Evolutionary conservation across 2,797 vertebrate species (phyloP), one percentile per base, ranked within the genome.

Genomic region (Adrianichthys oophorus): DNA sequence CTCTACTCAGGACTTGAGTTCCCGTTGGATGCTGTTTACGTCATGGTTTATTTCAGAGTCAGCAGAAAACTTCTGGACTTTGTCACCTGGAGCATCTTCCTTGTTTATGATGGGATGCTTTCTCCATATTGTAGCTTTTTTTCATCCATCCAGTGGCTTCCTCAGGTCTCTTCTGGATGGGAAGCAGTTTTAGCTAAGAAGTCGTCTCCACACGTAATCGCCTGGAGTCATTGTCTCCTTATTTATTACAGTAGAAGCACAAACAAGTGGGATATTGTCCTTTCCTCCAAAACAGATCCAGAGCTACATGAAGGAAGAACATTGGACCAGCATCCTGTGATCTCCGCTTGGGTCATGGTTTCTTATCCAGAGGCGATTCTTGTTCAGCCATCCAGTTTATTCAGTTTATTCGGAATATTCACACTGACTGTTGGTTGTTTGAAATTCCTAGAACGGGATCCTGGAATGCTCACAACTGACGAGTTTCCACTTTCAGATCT

Each of bases 271-370:
- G 24, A 51, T 23, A 42, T 41, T 61, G 56, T 64, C 6, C 32
- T 50, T 55, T 51, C 37, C 43, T 45, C 26, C 48, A 18, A 54
- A 51, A 62, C 37, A 8, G 41, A 56, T 59, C 50, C 12, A 42
- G 16, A 46, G 13, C 21, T 41, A 7, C 6, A 48, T 58, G 52
- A 55, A 56, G 40, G 3, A 26, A 19, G 24, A 13, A 41, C 43
- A 51, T 54, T 14, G 14, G 18, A 56, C 32, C 41, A 23, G 45
- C 14, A 56, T 60, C 59, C 59, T 68, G 64, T 71, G 64, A 71
- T 61, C 49, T 43, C 26, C 13, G 32, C 41, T 44, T 50, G 16
- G 24, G 56, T 53, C 40, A 62, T 15, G 41, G 19, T 68, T 4
- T 50, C 42, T 41, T 8, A 41, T 18, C 12, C 8, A 62, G 59